Percentiles rank a stretch among this genome's conserved stretches.
Evolutionary conservation across 2,888 invertebrate genomes (phyloP).

Genomic region (Altica lythri): DNA sequence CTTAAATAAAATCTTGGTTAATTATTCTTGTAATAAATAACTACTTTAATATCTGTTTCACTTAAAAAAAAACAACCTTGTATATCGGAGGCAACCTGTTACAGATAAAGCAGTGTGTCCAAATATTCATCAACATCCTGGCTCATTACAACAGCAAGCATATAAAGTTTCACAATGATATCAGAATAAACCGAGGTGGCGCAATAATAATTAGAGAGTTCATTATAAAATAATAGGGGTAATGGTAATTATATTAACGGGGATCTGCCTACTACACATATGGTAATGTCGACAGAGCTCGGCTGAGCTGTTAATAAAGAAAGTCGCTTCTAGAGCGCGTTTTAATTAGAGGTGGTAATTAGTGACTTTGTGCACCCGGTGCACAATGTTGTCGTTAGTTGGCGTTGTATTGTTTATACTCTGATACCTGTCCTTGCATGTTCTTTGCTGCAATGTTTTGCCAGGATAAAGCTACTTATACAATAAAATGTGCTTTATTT

Average conservation of each 20-base stretch:
- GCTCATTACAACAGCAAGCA: slow-evolving; percentile 23
- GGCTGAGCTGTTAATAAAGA: slow-evolving; percentile 45
- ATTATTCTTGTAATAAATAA: too few relatives aligned
- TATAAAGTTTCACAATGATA: slow-evolving; percentile 33
- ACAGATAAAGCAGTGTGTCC: too few relatives aligned
- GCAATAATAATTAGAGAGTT: slow-evolving; percentile 39
- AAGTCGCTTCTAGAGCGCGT: slow-evolving; percentile 47
- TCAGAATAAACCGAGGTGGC: slow-evolving; percentile 31
- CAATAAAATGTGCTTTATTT: too few relatives aligned
- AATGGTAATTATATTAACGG: slow-evolving; percentile 40
- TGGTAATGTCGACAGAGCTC: slow-evolving; percentile 30
- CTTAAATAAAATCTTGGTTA: too few relatives aligned
- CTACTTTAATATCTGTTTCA: too few relatives aligned
- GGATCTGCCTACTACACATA: slow-evolving; percentile 26
- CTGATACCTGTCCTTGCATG: slow-evolving; percentile 34
- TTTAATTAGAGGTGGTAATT: slow-evolving; percentile 51
- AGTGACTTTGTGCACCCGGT: slow-evolving; percentile 45
- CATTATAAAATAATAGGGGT: slow-evolving; percentile 39
- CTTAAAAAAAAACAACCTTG: too few relatives aligned
- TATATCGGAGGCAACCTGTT: too few relatives aligned
- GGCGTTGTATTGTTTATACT: slow-evolving; percentile 34
- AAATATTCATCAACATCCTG: slow-evolving; percentile 18
- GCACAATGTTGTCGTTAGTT: slow-evolving; percentile 14
- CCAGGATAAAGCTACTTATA: too few relatives aligned
- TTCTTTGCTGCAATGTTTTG: too few relatives aligned